phyloP scores from a whole-genome alignment of 1,140 invertebrate species.

The Condylostylus longicornis region DNA sequence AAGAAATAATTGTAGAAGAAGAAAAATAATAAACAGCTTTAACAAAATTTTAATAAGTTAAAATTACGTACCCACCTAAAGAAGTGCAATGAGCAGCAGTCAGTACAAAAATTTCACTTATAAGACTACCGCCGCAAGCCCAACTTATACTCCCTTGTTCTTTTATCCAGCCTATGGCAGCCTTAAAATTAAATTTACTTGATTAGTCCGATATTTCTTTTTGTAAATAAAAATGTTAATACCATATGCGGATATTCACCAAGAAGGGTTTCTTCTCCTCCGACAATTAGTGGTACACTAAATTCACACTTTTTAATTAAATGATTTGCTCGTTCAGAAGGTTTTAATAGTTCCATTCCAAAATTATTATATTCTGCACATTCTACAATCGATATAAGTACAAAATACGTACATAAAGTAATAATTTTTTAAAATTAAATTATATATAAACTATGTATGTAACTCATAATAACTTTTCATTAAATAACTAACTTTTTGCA shows the following conservation, averaged over 20 bases:
- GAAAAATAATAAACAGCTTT: slow-evolving; percentile 1
- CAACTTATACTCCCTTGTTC: slow-evolving; percentile 19
- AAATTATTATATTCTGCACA: slow-evolving; percentile 24
- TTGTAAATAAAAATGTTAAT: slow-evolving; percentile 7
- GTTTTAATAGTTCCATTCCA: slow-evolving; percentile 10
- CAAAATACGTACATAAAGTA: neutral
- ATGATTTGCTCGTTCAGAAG: slow-evolving; percentile 13
- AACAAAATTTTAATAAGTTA: too few relatives aligned
- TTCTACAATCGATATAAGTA: slow-evolving; percentile 12
- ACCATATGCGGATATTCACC: slow-evolving; percentile 47
- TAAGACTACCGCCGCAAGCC: slow-evolving; percentile 35
- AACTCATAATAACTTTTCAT: neutral
- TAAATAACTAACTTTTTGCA: slow-evolving; percentile 16
- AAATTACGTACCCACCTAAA: slow-evolving; percentile 22
- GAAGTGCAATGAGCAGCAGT: slow-evolving; percentile 39
- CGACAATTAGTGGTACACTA: slow-evolving; percentile 36
- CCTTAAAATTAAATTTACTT: slow-evolving; percentile 8
- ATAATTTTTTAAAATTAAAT: neutral
- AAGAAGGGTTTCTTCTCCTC: slow-evolving; percentile 32
- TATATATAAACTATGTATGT: neutral
- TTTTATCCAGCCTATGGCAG: slow-evolving; percentile 27
- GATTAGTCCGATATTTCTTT: too few relatives aligned
- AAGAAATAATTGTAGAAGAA: neutral
- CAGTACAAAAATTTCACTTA: slow-evolving; percentile 36
- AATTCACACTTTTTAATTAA: slow-evolving; percentile 23